Evolutionary conservation across 2,888 invertebrate species (phyloP).

Genomic region (Noctua pronuba): DNA sequence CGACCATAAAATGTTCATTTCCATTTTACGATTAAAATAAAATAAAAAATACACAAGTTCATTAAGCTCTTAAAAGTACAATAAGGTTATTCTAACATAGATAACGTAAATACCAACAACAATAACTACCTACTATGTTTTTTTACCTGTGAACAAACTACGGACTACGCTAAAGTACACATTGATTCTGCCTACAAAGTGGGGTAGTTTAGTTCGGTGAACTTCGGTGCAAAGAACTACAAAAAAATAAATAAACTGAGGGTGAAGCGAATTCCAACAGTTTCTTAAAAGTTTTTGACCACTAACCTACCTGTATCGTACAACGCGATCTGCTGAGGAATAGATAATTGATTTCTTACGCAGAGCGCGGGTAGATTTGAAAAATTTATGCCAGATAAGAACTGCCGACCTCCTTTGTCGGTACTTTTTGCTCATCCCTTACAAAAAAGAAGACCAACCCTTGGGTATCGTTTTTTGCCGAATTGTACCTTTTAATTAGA

Average conservation of each 20-base stretch:
- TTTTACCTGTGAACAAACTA: conserved; percentile 32
- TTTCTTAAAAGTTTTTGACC: conserved; percentile 24
- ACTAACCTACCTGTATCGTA: conserved; percentile 61
- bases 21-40: not conserved
- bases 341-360: conserved; percentile 78
- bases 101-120: conserved; percentile 16
- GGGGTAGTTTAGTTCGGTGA: conserved; percentile 3
- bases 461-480: conserved; percentile 83
- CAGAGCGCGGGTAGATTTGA: conserved; percentile 77
- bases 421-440: conserved; percentile 81
- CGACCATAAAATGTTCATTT: not conserved
- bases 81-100: conserved; percentile 21
- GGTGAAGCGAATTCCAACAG: conserved; percentile 39
- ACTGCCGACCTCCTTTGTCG: conserved; percentile 83
- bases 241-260: conserved; percentile 25
- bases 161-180: conserved; percentile 27
- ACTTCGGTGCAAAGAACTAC: not conserved
- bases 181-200: conserved; percentile 26
- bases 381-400: conserved; percentile 81
- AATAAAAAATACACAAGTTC: not conserved
- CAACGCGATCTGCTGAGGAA: conserved; percentile 61
- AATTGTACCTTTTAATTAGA: conserved; percentile 87
- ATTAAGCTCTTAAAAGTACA: conserved; percentile 7
- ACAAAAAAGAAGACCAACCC: conserved; percentile 84
- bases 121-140: not conserved